Evolutionary conservation across 2,113 vertebrate genomes (phyloP).

Genomic region (Austrofundulus limnaeus): DNA sequence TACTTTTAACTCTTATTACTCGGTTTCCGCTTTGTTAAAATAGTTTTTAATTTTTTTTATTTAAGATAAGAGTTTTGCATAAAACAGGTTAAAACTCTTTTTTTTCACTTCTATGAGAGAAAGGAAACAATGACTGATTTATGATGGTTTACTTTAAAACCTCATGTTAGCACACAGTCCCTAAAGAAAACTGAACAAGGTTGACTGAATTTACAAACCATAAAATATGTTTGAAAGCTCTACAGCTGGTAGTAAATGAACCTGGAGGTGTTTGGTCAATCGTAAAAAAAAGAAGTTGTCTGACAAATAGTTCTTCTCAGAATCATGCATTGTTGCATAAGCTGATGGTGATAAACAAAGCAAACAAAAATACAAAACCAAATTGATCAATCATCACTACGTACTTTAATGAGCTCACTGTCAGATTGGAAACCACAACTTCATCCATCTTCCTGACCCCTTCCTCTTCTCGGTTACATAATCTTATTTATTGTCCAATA

Average conservation of each 20-base stretch:
- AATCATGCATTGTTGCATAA: conserved; percentile 34
- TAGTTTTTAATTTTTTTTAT: too few relatives aligned
- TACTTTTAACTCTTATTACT: too few relatives aligned
- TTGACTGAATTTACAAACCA: background rate
- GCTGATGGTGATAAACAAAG: conserved; percentile 16
- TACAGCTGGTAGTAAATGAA: conserved; percentile 4
- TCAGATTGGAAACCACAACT: conserved; percentile 56
- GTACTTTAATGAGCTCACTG: conserved; percentile 52
- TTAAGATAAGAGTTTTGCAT: too few relatives aligned
- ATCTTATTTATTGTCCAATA: conserved; percentile 48
- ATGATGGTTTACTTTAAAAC: background rate
- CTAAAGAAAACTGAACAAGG: background rate
- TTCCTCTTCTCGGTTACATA: conserved; percentile 45
- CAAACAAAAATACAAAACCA: background rate
- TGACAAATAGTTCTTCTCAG: background rate
- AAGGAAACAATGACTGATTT: background rate
- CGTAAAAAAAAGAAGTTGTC: conserved; percentile 7
- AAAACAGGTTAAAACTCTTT: background rate
- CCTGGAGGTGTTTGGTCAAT: conserved; percentile 21
- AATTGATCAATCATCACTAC: conserved; percentile 55
- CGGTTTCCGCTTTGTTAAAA: too few relatives aligned
- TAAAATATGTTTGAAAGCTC: conserved; percentile 2
- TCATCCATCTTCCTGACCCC: conserved; percentile 45
- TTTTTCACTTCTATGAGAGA: background rate
- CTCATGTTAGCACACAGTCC: background rate